These are phyloP conservation scores for Botia kubotai DNA, from an alignment of 2,797 vertebrate species.

Conservation along the genomic window DNA sequence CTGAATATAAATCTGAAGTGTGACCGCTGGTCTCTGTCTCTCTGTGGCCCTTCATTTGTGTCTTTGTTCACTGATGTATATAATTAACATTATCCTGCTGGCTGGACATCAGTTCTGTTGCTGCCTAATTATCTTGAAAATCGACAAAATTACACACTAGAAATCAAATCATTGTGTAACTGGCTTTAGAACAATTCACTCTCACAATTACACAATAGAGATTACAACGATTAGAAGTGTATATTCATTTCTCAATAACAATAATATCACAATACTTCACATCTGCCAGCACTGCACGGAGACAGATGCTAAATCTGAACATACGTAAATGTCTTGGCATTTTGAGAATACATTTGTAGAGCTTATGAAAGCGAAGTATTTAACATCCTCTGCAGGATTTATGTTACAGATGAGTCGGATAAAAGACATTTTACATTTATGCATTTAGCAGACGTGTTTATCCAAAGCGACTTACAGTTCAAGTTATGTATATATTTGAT, in stretches of 20 bases:
- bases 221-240: neutral
- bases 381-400: too few relatives aligned
- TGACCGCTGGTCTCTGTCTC: neutral
- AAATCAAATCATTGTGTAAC: constrained; percentile 22
- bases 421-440: neutral
- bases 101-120: constrained; percentile 61
- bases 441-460: too few relatives aligned
- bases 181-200: constrained; percentile 6
- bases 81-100: constrained; percentile 66
- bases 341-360: neutral
- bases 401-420: neutral
- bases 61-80: constrained; percentile 63
- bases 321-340: neutral
- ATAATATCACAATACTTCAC: neutral
- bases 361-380: neutral
- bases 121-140: constrained; percentile 67
- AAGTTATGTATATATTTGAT: too few relatives aligned
- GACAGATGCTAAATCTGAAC: neutral
- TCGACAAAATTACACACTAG: constrained; percentile 54
- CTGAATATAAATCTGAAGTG: neutral
- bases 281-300: neutral
- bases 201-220: neutral
- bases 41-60: constrained; percentile 12
- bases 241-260: neutral
- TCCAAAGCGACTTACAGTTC: too few relatives aligned